These are phyloP conservation scores for Leuctra nigra DNA, from an alignment of 2,888 invertebrate species.

Conservation along the genomic window DNA sequence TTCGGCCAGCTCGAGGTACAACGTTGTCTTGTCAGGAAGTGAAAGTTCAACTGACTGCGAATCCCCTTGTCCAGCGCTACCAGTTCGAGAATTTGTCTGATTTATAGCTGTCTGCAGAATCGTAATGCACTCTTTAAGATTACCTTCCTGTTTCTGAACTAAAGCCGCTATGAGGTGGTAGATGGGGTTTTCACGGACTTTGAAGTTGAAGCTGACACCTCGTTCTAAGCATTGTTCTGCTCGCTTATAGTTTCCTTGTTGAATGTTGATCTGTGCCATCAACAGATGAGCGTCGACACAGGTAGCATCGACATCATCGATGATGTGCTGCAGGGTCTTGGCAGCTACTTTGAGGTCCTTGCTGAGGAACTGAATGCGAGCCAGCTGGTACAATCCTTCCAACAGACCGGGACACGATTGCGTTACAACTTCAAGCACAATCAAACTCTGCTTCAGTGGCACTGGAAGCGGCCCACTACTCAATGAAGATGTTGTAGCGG, in stretches of 20 bases:
- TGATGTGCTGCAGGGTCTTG: conserved; percentile 60
- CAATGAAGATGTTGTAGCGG: conserved; percentile 36
- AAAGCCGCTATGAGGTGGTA: conserved; percentile 84
- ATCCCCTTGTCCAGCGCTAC: conserved; percentile 23
- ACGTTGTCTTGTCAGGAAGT: conserved; percentile 71
- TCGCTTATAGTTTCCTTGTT: conserved; percentile 57
- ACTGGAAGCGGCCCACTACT: conserved; percentile 41
- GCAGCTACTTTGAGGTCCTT: conserved; percentile 70
- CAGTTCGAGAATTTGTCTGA: conserved; percentile 49
- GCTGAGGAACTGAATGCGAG: conserved; percentile 72
- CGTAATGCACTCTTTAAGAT: conserved; percentile 63
- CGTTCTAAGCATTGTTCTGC: conserved; percentile 79
- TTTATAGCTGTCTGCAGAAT: conserved; percentile 69
- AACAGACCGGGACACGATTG: conserved; percentile 77
- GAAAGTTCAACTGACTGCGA: conserved; percentile 40
- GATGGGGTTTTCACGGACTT: conserved; percentile 82
- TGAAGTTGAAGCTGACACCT: conserved; percentile 64
- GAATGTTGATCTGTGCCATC: conserved; percentile 77
- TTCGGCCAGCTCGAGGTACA: conserved; percentile 82
- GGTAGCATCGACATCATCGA: conserved; percentile 67
- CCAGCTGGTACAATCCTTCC: conserved; percentile 58
- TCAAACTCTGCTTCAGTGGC: conserved; percentile 52
- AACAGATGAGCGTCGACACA: conserved; percentile 79
- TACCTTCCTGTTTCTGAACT: conserved; percentile 67
- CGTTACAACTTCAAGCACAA: conserved; percentile 62